These are phyloP conservation scores for Euglossa dilemma DNA, from an alignment of 1,140 invertebrate genomes.

Conservation along the genomic window DNA sequence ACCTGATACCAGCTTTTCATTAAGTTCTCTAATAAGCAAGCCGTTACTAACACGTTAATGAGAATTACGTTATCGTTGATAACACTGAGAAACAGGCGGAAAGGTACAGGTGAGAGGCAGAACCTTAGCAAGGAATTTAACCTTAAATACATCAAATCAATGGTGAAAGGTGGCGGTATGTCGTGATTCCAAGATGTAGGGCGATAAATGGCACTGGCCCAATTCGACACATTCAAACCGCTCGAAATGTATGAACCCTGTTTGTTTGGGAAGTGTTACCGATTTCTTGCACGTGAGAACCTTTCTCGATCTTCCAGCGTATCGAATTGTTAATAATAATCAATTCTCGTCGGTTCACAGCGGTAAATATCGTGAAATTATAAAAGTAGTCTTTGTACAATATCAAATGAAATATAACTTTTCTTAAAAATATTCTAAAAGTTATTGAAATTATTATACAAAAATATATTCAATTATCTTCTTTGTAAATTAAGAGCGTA, in stretches of 20 bases:
- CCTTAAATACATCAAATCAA: slow-evolving; percentile 58
- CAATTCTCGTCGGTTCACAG: not conserved
- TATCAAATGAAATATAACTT: too few species aligned
- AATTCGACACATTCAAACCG: slow-evolving; percentile 37
- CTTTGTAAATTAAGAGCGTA: too few species aligned
- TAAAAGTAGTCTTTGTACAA: not conserved
- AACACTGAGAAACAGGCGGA: not conserved
- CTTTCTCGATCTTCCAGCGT: not conserved
- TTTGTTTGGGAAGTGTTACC: slow-evolving; percentile 22
- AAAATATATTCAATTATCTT: too few species aligned
- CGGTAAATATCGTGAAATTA: not conserved
- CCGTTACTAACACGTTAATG: not conserved
- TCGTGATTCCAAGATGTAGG: slow-evolving; percentile 57
- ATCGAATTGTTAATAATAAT: not conserved
- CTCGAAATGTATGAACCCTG: not conserved
- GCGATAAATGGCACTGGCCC: slow-evolving; percentile 65
- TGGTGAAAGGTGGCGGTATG: slow-evolving; percentile 59
- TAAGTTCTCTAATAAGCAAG: not conserved
- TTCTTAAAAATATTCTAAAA: too few species aligned
- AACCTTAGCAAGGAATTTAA: slow-evolving; percentile 47
- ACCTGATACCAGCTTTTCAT: not conserved
- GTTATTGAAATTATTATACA: too few species aligned
- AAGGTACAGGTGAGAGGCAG: slow-evolving; percentile 10
- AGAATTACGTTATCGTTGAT: not conserved
- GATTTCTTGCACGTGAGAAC: not conserved